A percentile compares a stretch with the other conserved stretches of the same genome.
Conservation (phyloP, 2,113 vertebrate genomes). For the Hippocampus guttulatus region DNA sequence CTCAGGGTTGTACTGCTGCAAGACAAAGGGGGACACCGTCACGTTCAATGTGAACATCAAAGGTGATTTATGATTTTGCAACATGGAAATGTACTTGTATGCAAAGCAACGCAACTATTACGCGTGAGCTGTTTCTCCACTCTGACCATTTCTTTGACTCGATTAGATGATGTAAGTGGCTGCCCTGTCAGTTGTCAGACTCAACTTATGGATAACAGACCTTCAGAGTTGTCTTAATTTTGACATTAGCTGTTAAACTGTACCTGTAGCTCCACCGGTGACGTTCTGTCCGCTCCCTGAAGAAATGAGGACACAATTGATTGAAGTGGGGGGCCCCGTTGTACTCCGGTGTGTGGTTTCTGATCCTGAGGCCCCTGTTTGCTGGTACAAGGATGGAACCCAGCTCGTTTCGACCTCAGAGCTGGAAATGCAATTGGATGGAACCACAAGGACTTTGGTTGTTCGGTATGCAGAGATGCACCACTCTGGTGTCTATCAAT, state of each 20-base stretch:
- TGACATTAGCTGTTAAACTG: conserved; percentile 59
- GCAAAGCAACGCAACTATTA: conserved; percentile 44
- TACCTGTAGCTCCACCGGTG: conserved; percentile 75
- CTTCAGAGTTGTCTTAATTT: conserved; percentile 26
- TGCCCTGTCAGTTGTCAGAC: background rate
- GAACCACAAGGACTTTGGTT: conserved; percentile 64
- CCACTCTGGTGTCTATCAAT: conserved; percentile 74
- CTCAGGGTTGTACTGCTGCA: conserved; percentile 74
- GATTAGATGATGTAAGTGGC: background rate
- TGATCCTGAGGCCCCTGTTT: conserved; percentile 65
- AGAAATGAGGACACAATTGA: conserved; percentile 61
- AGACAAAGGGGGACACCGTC: conserved; percentile 70
- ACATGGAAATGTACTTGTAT: conserved; percentile 20
- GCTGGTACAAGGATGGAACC: conserved; percentile 71
- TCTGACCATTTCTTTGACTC: conserved; percentile 24
- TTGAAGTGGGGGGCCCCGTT: conserved; percentile 65
- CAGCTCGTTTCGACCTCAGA: conserved; percentile 59
- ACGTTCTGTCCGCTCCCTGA: conserved; percentile 72
- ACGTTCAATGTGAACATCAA: conserved; percentile 74
- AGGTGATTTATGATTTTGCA: conserved; percentile 66
- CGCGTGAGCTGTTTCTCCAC: conserved; percentile 30
- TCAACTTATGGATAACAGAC: conserved; percentile 16
- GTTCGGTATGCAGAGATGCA: conserved; percentile 64
- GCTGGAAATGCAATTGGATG: conserved; percentile 67
- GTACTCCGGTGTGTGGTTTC: conserved; percentile 71